Evolutionary conservation across 2,797 vertebrate species (phyloP).

Genomic region (Fistularia tabacaria): DNA sequence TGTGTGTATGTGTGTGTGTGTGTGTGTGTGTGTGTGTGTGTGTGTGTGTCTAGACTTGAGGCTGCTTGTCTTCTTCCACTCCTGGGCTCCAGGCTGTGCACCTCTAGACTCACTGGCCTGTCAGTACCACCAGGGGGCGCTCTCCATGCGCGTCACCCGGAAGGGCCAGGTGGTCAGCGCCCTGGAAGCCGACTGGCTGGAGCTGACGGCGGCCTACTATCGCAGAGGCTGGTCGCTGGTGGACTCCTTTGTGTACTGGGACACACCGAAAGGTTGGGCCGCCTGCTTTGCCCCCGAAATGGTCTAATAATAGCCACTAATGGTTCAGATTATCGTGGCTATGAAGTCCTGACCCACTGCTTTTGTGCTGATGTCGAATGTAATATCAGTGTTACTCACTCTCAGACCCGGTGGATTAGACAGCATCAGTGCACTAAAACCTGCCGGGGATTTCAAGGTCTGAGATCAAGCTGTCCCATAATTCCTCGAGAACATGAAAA

Average conservation of each 20-base stretch:
- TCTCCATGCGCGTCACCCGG: constrained; percentile 89
- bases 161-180: constrained; percentile 89
- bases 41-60: constrained; percentile 60
- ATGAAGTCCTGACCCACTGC: no score
- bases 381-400: no score
- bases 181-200: constrained; percentile 95
- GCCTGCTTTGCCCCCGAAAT: no score
- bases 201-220: constrained; percentile 90
- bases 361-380: no score
- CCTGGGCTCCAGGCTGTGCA: constrained; percentile 73
- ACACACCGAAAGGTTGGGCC: constrained; percentile 83
- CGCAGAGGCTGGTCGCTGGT: constrained; percentile 91
- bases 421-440: no score
- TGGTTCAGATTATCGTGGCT: no score
- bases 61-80: constrained; percentile 79
- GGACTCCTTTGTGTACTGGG: constrained; percentile 95
- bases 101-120: constrained; percentile 79
- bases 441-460: no score
- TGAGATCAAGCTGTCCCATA: no score
- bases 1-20: no score
- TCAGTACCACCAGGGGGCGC: constrained; percentile 88
- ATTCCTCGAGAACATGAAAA: no score
- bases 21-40: no score
- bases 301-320: no score
- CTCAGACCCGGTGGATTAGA: background rate